Conservation (phyloP, 2,113 vertebrate species). For the Pseudopipra pipra region DNA sequence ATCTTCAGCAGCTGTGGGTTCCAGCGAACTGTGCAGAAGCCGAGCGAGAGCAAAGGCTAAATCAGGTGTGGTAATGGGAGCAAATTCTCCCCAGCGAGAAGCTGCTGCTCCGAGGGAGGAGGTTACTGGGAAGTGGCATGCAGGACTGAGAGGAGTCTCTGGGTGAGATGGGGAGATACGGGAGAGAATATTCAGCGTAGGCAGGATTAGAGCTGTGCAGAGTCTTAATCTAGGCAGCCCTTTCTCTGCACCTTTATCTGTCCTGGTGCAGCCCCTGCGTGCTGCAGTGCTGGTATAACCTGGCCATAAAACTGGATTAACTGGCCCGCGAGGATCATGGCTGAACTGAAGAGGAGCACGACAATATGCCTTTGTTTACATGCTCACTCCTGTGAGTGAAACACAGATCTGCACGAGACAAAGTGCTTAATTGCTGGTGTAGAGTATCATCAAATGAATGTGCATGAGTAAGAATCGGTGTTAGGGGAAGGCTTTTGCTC, state of each 20-base stretch:
- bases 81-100: not conserved
- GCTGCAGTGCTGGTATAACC: slow-evolving; percentile 57
- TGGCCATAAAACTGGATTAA: slow-evolving; percentile 71
- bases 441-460: not conserved
- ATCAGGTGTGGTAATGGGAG: slow-evolving; percentile 37
- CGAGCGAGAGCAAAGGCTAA: slow-evolving; percentile 22
- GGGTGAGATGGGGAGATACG: not conserved
- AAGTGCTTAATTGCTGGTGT: slow-evolving; percentile 21
- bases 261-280: slow-evolving; percentile 18
- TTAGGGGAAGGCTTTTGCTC: not conserved
- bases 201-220: slow-evolving; percentile 56
- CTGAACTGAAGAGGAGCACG: slow-evolving; percentile 6
- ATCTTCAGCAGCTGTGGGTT: not conserved
- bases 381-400: not conserved
- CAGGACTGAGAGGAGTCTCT: not conserved
- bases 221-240: slow-evolving; percentile 44
- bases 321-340: slow-evolving; percentile 44
- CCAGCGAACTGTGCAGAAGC: not conserved
- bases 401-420: not conserved
- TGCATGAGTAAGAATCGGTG: not conserved
- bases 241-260: slow-evolving; percentile 64
- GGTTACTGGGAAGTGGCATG: slow-evolving; percentile 1
- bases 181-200: slow-evolving; percentile 7
- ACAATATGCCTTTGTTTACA: slow-evolving; percentile 54
- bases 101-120: not conserved